Conservation (phyloP, 2,888 invertebrate genomes). For the Dasypolia templi region DNA sequence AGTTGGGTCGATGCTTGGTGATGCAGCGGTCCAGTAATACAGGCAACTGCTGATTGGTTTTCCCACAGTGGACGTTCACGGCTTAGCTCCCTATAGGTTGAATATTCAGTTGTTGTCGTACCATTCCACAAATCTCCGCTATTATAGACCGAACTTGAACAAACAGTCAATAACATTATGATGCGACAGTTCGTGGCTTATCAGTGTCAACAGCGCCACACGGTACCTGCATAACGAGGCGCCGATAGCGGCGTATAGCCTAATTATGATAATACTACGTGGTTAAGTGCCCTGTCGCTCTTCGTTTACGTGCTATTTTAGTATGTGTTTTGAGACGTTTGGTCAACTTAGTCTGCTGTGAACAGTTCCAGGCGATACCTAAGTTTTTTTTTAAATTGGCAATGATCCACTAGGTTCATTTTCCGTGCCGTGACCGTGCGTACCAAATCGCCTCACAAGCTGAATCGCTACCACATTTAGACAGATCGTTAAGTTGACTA, state of each 20-base stretch:
- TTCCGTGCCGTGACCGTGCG: too few relatives aligned
- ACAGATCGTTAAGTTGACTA: too few relatives aligned
- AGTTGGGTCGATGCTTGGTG: neutral
- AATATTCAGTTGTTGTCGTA: neutral
- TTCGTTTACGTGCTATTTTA: slow-evolving; percentile 20
- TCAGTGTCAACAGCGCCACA: slow-evolving; percentile 55
- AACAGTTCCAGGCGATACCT: neutral
- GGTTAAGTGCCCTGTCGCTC: slow-evolving; percentile 38
- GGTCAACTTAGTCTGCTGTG: neutral
- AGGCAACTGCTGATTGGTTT: too few relatives aligned
- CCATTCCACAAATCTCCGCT: slow-evolving; percentile 8
- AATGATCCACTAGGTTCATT: too few relatives aligned
- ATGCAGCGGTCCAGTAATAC: neutral
- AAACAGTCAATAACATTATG: slow-evolving; percentile 32
- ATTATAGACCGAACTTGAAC: slow-evolving; percentile 8
- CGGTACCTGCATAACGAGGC: slow-evolving; percentile 42
- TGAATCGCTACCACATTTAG: too few relatives aligned
- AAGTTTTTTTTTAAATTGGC: too few relatives aligned
- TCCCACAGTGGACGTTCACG: neutral
- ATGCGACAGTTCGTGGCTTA: slow-evolving; percentile 48
- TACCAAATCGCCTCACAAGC: too few relatives aligned
- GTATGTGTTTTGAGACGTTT: neutral
- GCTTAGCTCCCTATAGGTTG: neutral
- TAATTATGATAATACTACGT: slow-evolving; percentile 54
- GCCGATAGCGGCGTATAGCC: slow-evolving; percentile 51